Percentiles rank a stretch among this genome's conserved stretches.
Evolutionary conservation across 2,888 invertebrate species (phyloP).

Genomic region (Rhogogaster chlorosoma): DNA sequence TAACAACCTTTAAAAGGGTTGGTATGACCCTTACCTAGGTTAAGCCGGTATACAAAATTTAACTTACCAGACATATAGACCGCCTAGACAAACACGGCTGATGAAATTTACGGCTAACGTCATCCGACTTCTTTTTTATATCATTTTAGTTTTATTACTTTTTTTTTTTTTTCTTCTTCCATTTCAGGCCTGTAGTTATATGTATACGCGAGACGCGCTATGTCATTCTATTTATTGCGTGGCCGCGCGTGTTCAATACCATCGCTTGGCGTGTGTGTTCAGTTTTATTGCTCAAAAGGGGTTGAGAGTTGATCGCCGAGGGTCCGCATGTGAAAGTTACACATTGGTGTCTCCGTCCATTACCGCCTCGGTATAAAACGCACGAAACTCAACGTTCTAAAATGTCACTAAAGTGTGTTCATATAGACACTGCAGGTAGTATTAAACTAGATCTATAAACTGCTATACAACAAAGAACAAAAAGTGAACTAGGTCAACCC

Average conservation of each 20-base stretch:
- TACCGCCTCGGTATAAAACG: conserved; percentile 36
- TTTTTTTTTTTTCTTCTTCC: conserved; percentile 56
- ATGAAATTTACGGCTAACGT: conserved; percentile 51
- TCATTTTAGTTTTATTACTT: conserved; percentile 48
- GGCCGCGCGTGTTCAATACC: conserved; percentile 21
- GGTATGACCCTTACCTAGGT: conserved; percentile 51
- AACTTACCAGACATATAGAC: conserved; percentile 36
- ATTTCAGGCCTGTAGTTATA: conserved; percentile 5
- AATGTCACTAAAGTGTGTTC: conserved; percentile 39
- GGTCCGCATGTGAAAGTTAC: conserved; percentile 49
- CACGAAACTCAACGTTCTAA: conserved; percentile 41
- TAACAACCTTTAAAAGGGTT: conserved; percentile 55
- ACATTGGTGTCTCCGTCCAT: conserved; percentile 47
- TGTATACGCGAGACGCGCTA: conserved; percentile 9
- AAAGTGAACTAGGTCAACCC: not conserved
- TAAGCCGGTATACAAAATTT: conserved; percentile 4
- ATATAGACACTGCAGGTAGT: conserved; percentile 39
- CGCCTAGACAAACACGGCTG: conserved; percentile 44
- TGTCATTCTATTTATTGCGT: conserved; percentile 45
- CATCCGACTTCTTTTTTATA: conserved; percentile 51
- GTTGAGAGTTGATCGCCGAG: conserved; percentile 42
- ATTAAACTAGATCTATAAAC: not conserved
- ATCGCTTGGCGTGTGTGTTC: conserved; percentile 26
- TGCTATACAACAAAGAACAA: not conserved
- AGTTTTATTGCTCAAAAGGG: conserved; percentile 46